Percentiles rank a stretch among this genome's conserved stretches.
phyloP scores from a whole-genome alignment of 2,888 invertebrate genomes.

The Drosophila rellima region DNA sequence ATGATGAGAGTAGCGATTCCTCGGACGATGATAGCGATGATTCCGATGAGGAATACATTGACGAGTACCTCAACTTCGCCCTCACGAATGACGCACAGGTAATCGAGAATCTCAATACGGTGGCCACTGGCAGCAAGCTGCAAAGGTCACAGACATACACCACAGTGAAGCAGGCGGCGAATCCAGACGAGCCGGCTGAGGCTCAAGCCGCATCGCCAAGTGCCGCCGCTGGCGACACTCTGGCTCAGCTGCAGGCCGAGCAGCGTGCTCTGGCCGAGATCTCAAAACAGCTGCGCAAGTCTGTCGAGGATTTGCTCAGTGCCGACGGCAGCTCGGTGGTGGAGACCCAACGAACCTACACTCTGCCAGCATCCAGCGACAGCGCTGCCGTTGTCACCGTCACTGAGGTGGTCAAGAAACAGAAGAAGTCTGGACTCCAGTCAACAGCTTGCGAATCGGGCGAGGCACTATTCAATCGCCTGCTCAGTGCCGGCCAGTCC shows the following conservation, averaged over 20 bases:
- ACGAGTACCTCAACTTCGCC: conserved; percentile 70
- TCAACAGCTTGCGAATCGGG: conserved; percentile 61
- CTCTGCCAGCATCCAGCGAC: conserved; percentile 59
- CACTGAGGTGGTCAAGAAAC: conserved; percentile 71
- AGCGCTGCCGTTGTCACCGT: conserved; percentile 66
- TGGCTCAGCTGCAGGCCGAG: conserved; percentile 80
- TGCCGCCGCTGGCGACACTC: conserved; percentile 50
- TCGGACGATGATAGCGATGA: conserved; percentile 74
- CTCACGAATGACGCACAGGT: conserved; percentile 84
- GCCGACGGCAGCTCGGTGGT: conserved; percentile 68
- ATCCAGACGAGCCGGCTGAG: conserved; percentile 12
- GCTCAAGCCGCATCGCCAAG: neutral
- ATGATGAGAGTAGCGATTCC: conserved; percentile 74
- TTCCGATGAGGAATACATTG: conserved; percentile 75
- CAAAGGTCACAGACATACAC: conserved; percentile 83
- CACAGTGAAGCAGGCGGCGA: conserved; percentile 78
- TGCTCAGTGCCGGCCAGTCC: conserved; percentile 73
- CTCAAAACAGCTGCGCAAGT: conserved; percentile 81
- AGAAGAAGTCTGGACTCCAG: conserved; percentile 45
- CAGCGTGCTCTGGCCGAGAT: conserved; percentile 82
- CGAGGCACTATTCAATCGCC: conserved; percentile 78
- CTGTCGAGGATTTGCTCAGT: conserved; percentile 79
- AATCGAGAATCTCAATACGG: conserved; percentile 85
- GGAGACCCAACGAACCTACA: conserved; percentile 70
- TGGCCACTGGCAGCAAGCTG: conserved; percentile 67